Conservation (phyloP, 2,797 vertebrate genomes). For the Phalanger gymnotis region DNA sequence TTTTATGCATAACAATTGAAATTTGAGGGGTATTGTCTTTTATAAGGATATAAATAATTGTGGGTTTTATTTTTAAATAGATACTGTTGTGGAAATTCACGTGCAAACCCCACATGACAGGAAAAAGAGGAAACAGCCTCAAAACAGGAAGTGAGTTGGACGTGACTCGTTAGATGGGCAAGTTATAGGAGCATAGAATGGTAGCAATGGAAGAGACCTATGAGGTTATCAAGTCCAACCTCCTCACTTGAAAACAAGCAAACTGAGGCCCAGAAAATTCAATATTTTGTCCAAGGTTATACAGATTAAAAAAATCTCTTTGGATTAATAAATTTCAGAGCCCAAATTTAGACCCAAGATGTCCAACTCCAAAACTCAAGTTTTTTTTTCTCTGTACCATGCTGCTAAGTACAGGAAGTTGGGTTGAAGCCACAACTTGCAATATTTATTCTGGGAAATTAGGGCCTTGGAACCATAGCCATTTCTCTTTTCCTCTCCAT, state of each 20-base stretch:
- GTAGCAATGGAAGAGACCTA: not conserved
- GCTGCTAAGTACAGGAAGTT: not conserved
- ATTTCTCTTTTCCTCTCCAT: not conserved
- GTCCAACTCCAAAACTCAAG: not conserved
- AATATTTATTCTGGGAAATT: not conserved
- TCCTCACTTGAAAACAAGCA: not conserved
- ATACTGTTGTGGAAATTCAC: constrained; percentile 30
- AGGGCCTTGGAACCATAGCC: not conserved
- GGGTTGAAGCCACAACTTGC: not conserved
- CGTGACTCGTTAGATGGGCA: not conserved
- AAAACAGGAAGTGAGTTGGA: constrained; percentile 18
- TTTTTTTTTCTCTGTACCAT: not conserved
- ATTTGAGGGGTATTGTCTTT: not conserved
- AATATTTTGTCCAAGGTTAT: not conserved
- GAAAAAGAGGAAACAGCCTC: constrained; percentile 57
- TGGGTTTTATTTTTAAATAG: constrained; percentile 26
- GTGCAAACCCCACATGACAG: constrained; percentile 4
- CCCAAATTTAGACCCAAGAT: not conserved
- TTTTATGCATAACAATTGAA: constrained; percentile 35
- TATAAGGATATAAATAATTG: not conserved
- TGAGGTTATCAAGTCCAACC: not conserved
- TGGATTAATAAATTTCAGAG: not conserved
- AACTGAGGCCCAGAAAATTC: not conserved
- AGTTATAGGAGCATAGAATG: not conserved
- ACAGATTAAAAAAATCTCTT: not conserved